Conservation (phyloP, 2,797 vertebrate genomes). For the Fundulus diaphanus region DNA sequence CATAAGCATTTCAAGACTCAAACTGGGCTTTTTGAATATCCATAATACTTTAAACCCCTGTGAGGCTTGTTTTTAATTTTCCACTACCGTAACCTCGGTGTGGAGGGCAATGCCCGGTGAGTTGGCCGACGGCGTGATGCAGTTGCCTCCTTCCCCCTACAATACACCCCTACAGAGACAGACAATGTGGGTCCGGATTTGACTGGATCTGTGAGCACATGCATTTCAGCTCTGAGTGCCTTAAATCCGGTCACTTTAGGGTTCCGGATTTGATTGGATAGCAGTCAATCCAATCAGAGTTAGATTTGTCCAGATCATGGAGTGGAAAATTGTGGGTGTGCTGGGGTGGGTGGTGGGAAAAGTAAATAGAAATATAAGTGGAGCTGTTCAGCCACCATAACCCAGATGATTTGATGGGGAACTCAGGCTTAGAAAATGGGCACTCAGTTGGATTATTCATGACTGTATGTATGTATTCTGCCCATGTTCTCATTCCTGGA, state of each 20-base stretch:
- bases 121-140: slow-evolving; percentile 47
- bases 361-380: slow-evolving; percentile 52
- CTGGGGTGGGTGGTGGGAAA: slow-evolving; percentile 10
- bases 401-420: slow-evolving; percentile 61
- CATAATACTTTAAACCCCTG: slow-evolving; percentile 55
- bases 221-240: slow-evolving; percentile 17
- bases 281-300: slow-evolving; percentile 72
- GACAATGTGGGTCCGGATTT: slow-evolving; percentile 15
- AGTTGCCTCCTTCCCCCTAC: slow-evolving; percentile 63
- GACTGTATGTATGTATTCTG: slow-evolving; percentile 11
- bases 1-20: slow-evolving; percentile 55
- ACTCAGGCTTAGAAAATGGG: slow-evolving; percentile 56
- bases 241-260: slow-evolving; percentile 53
- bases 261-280: slow-evolving; percentile 72
- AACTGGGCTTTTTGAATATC: slow-evolving; percentile 47
- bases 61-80: slow-evolving; percentile 68
- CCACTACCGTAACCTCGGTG: slow-evolving; percentile 59
- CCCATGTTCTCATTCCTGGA: not conserved
- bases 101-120: slow-evolving; percentile 26
- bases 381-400: slow-evolving; percentile 25
- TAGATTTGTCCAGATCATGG: slow-evolving; percentile 54
- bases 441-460: slow-evolving; percentile 32
- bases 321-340: slow-evolving; percentile 14
- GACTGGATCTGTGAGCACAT: slow-evolving; percentile 25
- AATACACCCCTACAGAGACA: slow-evolving; percentile 40